phyloP scores from a whole-genome alignment of 1,140 invertebrate genomes.

The Ladona fulva region DNA sequence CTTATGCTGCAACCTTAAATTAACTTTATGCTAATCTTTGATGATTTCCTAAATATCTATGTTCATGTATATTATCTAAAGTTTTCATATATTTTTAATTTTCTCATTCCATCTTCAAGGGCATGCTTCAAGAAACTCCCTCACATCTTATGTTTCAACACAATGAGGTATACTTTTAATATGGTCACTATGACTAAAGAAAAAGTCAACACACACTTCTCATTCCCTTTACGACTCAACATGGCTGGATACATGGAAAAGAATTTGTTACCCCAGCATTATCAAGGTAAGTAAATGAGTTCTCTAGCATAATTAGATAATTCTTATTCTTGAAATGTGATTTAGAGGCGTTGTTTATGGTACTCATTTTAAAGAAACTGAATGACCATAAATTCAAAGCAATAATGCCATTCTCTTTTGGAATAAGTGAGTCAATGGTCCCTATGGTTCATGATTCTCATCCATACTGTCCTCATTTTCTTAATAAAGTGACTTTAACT shows the following conservation, averaged over 20 bases:
- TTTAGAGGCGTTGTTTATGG: too few species aligned
- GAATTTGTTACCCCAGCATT: constrained; percentile 81
- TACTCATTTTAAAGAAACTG: background rate
- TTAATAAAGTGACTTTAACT: too few species aligned
- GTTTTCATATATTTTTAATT: constrained; percentile 19
- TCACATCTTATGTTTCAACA: constrained; percentile 90
- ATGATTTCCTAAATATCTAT: too few species aligned
- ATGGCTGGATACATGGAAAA: constrained; percentile 94
- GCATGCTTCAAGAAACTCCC: constrained; percentile 92
- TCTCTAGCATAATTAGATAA: background rate
- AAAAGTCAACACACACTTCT: constrained; percentile 95
- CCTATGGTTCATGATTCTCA: too few species aligned
- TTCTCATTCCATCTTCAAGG: constrained; percentile 40
- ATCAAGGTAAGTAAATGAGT: constrained; percentile 42
- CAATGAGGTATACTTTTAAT: constrained; percentile 96
- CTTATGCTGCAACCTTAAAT: too few species aligned
- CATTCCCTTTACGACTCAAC: constrained; percentile 85
- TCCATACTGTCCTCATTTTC: too few species aligned
- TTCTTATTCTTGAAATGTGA: too few species aligned
- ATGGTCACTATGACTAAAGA: constrained; percentile 96
- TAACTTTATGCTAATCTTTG: too few species aligned
- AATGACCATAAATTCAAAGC: too few species aligned
- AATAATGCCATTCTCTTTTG: too few species aligned
- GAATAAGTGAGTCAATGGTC: too few species aligned
- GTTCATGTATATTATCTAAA: background rate